These are phyloP conservation scores for Drosophila pseudotakahashii DNA, from an alignment of 2,888 invertebrate species.

Conservation along the genomic window DNA sequence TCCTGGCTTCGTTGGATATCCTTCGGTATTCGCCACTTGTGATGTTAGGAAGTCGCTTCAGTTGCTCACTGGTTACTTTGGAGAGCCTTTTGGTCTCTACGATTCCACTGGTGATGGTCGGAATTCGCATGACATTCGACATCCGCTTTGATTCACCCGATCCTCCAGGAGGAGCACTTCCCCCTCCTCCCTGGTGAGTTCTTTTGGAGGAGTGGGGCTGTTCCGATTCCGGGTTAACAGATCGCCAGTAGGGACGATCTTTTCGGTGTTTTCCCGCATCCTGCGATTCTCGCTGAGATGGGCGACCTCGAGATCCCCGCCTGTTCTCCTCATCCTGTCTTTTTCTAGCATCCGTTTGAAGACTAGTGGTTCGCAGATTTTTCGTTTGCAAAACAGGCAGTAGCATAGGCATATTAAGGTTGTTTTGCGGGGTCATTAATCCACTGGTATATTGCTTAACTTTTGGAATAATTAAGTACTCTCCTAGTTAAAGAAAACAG, in stretches of 20 bases:
- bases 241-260: constrained; percentile 6
- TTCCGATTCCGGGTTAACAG: constrained; percentile 2
- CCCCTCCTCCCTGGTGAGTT: constrained; percentile 5
- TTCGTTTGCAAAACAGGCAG: constrained; percentile 13
- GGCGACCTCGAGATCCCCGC: not conserved
- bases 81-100: constrained; percentile 4
- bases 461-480: constrained; percentile 8
- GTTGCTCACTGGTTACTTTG: constrained; percentile 10
- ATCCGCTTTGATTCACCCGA: constrained; percentile 5
- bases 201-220: not conserved
- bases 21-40: constrained; percentile 17
- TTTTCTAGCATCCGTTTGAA: constrained; percentile 2
- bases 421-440: not conserved
- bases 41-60: constrained; percentile 21
- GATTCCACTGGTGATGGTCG: constrained; percentile 12
- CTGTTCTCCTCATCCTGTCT: not conserved
- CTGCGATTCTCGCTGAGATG: not conserved
- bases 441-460: no score
- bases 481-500: not conserved
- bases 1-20: constrained; percentile 9
- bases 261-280: constrained; percentile 6
- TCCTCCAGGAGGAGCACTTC: constrained; percentile 3
- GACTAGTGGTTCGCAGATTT: not conserved
- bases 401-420: constrained; percentile 2
- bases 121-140: constrained; percentile 5